phyloP scores from a whole-genome alignment of 2,113 vertebrate species.

The Spheniscus mendiculus region DNA sequence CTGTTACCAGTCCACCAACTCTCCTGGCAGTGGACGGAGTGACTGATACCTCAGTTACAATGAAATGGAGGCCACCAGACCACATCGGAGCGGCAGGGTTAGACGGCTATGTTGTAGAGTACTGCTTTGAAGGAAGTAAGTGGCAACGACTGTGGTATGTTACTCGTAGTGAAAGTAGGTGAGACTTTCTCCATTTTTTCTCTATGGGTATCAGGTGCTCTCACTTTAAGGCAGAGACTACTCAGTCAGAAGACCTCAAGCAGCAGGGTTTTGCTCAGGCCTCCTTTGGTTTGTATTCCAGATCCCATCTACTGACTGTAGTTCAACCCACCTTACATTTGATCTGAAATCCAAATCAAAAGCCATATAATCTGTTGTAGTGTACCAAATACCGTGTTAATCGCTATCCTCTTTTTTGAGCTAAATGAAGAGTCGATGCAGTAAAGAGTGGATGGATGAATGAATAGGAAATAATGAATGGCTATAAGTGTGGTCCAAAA shows the following conservation, averaged over 20 bases:
- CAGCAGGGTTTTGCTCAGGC: background rate
- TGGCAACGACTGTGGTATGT: background rate
- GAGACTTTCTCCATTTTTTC: conserved; percentile 26
- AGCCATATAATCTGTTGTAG: background rate
- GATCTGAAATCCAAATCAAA: background rate
- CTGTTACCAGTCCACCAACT: conserved; percentile 96
- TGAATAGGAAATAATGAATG: background rate
- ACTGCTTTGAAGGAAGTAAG: conserved; percentile 98
- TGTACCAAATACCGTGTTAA: background rate
- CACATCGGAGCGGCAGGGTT: conserved; percentile 95
- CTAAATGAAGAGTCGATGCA: background rate
- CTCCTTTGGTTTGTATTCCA: background rate
- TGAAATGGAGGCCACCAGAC: conserved; percentile 97
- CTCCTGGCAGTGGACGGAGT: conserved; percentile 90
- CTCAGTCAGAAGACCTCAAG: background rate
- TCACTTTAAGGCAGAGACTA: background rate
- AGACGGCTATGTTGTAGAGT: conserved; percentile 94
- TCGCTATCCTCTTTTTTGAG: background rate
- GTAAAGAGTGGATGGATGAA: background rate
- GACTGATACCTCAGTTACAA: conserved; percentile 89
- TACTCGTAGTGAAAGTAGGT: conserved; percentile 10
- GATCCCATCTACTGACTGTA: background rate
- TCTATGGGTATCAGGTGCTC: background rate
- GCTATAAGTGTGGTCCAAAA: background rate
- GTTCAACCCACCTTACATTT: background rate